These are phyloP conservation scores for Ctenochaetus hawaiiensis DNA, from an alignment of 2,797 vertebrate species.

Conservation along the genomic window DNA sequence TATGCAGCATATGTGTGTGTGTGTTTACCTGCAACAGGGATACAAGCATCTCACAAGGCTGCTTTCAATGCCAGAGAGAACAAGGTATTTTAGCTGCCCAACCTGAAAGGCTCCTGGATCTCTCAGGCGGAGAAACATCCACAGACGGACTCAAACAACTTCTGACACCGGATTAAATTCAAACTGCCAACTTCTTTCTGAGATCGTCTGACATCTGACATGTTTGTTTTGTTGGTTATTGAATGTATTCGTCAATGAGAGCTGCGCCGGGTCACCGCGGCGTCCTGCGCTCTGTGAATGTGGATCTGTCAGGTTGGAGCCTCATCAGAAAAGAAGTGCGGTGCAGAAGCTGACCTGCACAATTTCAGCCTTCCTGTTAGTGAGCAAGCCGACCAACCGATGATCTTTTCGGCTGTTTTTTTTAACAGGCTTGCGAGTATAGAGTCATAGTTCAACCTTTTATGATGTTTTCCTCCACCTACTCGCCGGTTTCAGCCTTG, in stretches of 20 bases:
- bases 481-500: neutral
- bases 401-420: neutral
- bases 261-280: neutral
- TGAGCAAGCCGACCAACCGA: neutral
- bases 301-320: neutral
- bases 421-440: neutral
- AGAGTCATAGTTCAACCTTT: neutral
- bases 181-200: neutral
- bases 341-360: conserved; percentile 1
- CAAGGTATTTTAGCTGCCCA: conserved; percentile 19
- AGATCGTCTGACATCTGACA: conserved; percentile 26
- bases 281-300: neutral
- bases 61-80: conserved; percentile 20
- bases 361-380: neutral
- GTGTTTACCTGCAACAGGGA: neutral
- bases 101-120: conserved; percentile 37
- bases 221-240: conserved; percentile 9
- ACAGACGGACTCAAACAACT: conserved; percentile 8
- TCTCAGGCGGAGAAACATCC: conserved; percentile 17
- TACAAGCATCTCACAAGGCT: conserved; percentile 20
- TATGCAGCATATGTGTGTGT: neutral
- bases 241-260: conserved; percentile 1
- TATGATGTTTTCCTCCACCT: neutral
- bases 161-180: conserved; percentile 10
- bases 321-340: neutral